Base-by-base conservation (phyloP, 2,888 invertebrate species). In the Molorchus minor region DNA sequence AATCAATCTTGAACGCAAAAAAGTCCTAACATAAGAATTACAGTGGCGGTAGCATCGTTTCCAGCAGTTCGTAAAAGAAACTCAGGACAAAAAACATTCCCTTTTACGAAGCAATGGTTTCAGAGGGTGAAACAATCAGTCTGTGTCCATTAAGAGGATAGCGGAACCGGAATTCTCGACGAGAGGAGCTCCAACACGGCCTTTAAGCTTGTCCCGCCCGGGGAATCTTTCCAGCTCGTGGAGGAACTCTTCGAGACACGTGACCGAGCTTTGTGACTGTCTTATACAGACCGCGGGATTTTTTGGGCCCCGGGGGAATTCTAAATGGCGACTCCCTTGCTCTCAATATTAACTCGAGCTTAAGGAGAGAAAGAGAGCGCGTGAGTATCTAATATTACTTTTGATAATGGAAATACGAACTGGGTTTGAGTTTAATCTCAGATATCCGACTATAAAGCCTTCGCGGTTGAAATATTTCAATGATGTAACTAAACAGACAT, bases 121-220 rank as follows among this genome's bases (percentile, higher is more conserved):
- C 63, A 49, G 62, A 61, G 67, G 69, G 68, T 58, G 62, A 69
- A 71, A 71, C 69, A 71, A 73, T 73, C 70, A 68, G 68, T 72
- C 71, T 59, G 64, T 64, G 70, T 71, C 71, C 70, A 71, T 71
- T 69, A 71, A 66, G 52, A 29, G 52, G 30, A 52, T 40, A 55
- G 52, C 56, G 64, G 65, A 62, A 67, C 58, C 46, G 64, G 64
- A 68, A 68, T 65, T 63, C 62, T 66, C 68, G 52, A 56, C 36
- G 61, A 62, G 55, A 58, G 52, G 36, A 38, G 35, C 30, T 44
- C 41, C 56, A 56, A 68, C 65, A 67, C 63, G 62, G 66, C 69
- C 68, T 67, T 65, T 68, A 66, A 69, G 65, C 67, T 56, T 53
- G 65, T 54, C 65, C 47, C 55, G 43, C 60, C 68, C 47, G 33